Conservation (phyloP, 1,140 invertebrate genomes). For the Zaprionus ghesquierei region DNA sequence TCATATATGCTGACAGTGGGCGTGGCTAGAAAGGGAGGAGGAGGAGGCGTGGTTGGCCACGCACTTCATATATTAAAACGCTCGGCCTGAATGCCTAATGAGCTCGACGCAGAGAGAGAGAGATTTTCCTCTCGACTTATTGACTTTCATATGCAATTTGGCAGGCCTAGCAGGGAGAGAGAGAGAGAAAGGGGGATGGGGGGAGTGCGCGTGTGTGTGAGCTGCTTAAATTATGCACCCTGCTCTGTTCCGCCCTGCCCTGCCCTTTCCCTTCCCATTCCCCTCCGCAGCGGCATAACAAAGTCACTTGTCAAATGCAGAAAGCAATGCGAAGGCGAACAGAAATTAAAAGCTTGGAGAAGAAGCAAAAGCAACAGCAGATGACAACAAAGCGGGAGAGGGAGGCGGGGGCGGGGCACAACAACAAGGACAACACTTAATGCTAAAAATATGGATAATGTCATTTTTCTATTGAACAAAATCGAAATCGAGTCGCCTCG, state of each 20-base stretch:
- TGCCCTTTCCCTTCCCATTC: neutral
- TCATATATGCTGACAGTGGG: constrained; percentile 14
- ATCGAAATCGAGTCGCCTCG: constrained; percentile 25
- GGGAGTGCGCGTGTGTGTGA: constrained; percentile 19
- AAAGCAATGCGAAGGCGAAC: constrained; percentile 40
- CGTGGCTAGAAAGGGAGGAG: constrained; percentile 12
- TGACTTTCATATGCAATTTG: constrained; percentile 78
- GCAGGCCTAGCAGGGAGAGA: constrained; percentile 30
- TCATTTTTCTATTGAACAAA: constrained; percentile 68
- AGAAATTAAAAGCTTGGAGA: constrained; percentile 58
- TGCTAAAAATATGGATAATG: constrained; percentile 78
- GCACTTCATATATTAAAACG: constrained; percentile 54
- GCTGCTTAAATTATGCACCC: constrained; percentile 61
- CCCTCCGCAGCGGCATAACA: constrained; percentile 18
- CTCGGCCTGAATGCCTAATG: constrained; percentile 64
- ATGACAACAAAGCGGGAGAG: neutral
- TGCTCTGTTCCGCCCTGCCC: neutral
- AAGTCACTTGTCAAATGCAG: constrained; percentile 62
- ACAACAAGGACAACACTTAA: constrained; percentile 55
- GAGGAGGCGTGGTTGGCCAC: constrained; percentile 14
- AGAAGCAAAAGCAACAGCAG: constrained; percentile 5
- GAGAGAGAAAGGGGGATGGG: neutral
- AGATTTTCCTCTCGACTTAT: constrained; percentile 60
- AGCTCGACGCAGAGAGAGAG: constrained; percentile 37
- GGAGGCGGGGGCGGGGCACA: neutral